Base-by-base conservation (phyloP, 2,888 invertebrate genomes). In the Andrena bicolor region DNA sequence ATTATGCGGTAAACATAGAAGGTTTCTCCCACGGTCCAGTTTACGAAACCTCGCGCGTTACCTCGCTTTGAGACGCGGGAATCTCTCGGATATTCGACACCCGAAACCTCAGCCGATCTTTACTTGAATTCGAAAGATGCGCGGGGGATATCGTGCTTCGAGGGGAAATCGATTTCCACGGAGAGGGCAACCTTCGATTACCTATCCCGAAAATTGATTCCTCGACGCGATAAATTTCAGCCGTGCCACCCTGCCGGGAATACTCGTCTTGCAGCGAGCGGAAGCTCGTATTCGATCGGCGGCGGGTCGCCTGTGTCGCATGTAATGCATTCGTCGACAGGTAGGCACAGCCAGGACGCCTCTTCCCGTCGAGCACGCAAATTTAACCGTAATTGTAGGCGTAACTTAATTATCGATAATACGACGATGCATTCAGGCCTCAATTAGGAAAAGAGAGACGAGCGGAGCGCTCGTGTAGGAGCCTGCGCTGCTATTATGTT, bases 1-100 rank as follows among this genome's bases (percentile, higher is more conserved):
- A 88, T 84, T 83, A 77, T 73, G 63, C 75, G 74, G 70, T 86
- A 88, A 81, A 86, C 82, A 87, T 48, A 35, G 77, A 64, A 49
- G 2, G 35, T 69, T 70, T 88, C 82, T 88, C 79, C 75, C 83
- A 87, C 87, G 85, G 77, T 79, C 68, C 61, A 41, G 49, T 69
- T 72, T 66, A 26, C 69, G 48, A 51, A 61, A n/a, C 58, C 41
- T 63, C 72, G 32, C 7, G 58, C 10, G 13, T 30, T 20, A 16
- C 13, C 6, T 20, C 35, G 63, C 63, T 10, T 26, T 28, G n/a
- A 8, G 26, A 7, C 5, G 10, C 13, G 10, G 49, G 8, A 20
- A 30, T 41, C 41, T 56, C 53, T 51, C 20, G 51, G 20, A 51
- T 51, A 10, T 26, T 26, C 23, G 56, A 56, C 23, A 26, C 56